Evolutionary conservation across 2,888 invertebrate genomes (phyloP).

Genomic region (Pocota personata): DNA sequence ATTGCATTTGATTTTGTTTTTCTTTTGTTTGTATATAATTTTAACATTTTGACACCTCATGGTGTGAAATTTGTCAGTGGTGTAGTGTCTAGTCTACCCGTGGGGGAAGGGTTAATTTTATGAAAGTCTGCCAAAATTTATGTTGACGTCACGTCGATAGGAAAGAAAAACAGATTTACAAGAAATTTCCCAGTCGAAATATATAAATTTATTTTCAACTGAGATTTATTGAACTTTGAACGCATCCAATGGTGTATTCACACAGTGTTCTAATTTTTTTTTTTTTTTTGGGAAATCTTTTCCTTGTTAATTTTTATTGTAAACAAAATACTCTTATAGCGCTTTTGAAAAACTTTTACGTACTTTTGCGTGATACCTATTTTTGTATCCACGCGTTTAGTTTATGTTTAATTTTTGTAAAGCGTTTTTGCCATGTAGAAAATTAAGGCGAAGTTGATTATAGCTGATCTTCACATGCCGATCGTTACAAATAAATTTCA

Average conservation of each 20-base stretch:
- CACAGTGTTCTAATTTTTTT: neutral
- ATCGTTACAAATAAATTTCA: neutral
- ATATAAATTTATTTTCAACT: neutral
- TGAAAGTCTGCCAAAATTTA: slow-evolving; percentile 11
- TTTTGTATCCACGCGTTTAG: slow-evolving; percentile 36
- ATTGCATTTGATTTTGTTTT: slow-evolving; percentile 21
- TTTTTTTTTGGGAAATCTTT: neutral
- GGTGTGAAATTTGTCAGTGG: slow-evolving; percentile 24
- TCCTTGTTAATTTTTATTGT: slow-evolving; percentile 6
- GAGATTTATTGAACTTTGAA: slow-evolving; percentile 16
- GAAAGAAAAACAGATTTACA: neutral
- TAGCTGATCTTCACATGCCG: neutral
- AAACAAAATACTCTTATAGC: slow-evolving; percentile 6
- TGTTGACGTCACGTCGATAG: slow-evolving; percentile 35
- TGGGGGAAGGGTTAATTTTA: neutral
- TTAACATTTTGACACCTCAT: slow-evolving; percentile 26
- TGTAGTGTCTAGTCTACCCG: neutral
- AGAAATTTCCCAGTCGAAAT: neutral
- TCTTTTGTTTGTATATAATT: slow-evolving; percentile 1
- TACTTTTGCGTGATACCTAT: slow-evolving; percentile 8
- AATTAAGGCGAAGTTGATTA: no score
- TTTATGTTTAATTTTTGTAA: slow-evolving; percentile 25
- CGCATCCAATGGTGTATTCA: neutral
- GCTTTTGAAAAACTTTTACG: neutral
- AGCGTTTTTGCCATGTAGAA: slow-evolving; percentile 10